Conservation (phyloP, 2,113 vertebrate genomes). For the Rhinopomastus cyanomelas region DNA sequence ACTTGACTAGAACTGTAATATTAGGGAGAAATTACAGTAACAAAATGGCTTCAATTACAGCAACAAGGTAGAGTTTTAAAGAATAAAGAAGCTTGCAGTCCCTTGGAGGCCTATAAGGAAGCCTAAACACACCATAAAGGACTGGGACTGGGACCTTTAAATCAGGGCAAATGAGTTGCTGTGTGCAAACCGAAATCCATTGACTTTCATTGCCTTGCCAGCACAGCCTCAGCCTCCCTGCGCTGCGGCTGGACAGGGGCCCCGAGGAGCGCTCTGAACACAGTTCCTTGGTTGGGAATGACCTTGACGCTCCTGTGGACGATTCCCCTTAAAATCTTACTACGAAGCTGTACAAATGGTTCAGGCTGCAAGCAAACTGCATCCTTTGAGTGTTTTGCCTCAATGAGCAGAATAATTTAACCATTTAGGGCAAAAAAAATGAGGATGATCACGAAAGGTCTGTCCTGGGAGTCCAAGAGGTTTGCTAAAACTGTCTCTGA, state of each 20-base stretch:
- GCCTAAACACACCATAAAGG: constrained; percentile 62
- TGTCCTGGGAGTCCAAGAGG: background rate
- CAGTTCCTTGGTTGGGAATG: background rate
- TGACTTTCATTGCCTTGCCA: constrained; percentile 28
- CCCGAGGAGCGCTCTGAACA: background rate
- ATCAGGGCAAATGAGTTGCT: constrained; percentile 52
- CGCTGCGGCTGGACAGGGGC: background rate
- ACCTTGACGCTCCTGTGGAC: background rate
- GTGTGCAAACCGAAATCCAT: constrained; percentile 26
- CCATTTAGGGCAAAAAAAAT: background rate
- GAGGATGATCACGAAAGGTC: background rate
- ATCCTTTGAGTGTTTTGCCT: background rate
- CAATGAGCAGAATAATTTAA: background rate
- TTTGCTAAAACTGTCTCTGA: background rate
- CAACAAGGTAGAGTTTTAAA: constrained; percentile 52
- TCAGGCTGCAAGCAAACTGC: background rate
- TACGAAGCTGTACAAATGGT: background rate
- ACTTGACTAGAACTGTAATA: constrained; percentile 58
- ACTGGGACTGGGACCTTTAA: constrained; percentile 52
- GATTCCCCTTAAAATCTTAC: constrained; percentile 7
- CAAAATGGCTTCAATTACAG: constrained; percentile 64
- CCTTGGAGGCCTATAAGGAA: constrained; percentile 68
- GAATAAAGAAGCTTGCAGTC: constrained; percentile 40
- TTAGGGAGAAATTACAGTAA: constrained; percentile 68
- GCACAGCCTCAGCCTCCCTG: background rate